Conservation (phyloP, 1,140 invertebrate genomes). For the Nixonia krombeini region DNA sequence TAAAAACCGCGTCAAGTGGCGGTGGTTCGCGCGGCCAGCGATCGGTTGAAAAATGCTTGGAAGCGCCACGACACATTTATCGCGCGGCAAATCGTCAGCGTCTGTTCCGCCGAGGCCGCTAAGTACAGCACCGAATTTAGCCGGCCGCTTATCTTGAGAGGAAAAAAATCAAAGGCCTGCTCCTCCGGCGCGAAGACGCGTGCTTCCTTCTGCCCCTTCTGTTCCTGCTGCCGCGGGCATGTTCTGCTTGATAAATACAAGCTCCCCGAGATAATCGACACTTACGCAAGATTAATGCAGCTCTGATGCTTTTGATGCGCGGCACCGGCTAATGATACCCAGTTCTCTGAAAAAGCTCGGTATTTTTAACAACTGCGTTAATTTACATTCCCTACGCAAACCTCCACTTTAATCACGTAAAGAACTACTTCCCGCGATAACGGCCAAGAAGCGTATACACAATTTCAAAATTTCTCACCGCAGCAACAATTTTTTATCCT, state of each 20-base stretch:
- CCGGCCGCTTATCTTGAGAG: constrained; percentile 27
- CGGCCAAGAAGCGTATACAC: too few relatives aligned
- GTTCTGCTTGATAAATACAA: constrained; percentile 45
- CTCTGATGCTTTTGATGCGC: constrained; percentile 39
- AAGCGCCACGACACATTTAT: too few relatives aligned
- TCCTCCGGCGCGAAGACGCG: constrained; percentile 31
- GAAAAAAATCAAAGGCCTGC: constrained; percentile 30
- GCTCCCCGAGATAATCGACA: constrained; percentile 40
- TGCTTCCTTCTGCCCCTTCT: constrained; percentile 36
- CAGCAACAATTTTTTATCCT: too few relatives aligned
- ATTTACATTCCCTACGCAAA: not conserved
- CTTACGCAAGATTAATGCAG: constrained; percentile 44
- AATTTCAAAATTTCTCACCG: too few relatives aligned
- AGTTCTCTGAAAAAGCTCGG: not conserved
- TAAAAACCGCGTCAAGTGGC: too few relatives aligned
- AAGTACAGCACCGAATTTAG: constrained; percentile 35
- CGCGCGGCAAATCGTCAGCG: constrained; percentile 46
- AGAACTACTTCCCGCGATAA: too few relatives aligned
- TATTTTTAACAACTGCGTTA: not conserved
- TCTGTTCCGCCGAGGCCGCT: constrained; percentile 38
- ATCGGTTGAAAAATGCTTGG: too few relatives aligned
- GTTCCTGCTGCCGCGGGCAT: constrained; percentile 36
- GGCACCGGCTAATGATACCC: not conserved
- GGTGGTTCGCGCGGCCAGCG: too few relatives aligned
- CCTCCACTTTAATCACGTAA: too few relatives aligned